Evolutionary conservation across 2,797 vertebrate species (phyloP).

Genomic region (Poecilia velifera): DNA sequence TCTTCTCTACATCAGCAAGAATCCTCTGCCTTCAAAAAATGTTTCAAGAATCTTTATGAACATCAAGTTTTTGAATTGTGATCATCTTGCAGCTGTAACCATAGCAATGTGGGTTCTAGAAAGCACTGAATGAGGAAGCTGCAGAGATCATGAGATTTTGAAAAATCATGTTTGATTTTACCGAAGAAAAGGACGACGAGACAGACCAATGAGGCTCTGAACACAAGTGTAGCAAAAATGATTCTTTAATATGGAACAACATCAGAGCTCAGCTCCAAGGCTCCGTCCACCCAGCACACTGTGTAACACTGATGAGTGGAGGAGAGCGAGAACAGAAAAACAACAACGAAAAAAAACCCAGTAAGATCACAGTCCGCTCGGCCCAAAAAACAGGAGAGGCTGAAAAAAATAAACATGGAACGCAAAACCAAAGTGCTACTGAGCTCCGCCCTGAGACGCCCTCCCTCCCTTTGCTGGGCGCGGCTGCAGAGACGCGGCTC

Average conservation of each 20-base stretch:
- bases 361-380: slow-evolving; percentile 86
- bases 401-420: slow-evolving; percentile 79
- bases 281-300: slow-evolving; percentile 81
- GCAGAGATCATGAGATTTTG: neutral
- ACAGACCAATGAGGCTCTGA: slow-evolving; percentile 40
- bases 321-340: slow-evolving; percentile 64
- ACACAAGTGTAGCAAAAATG: slow-evolving; percentile 78
- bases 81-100: neutral
- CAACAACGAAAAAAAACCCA: slow-evolving; percentile 62
- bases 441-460: slow-evolving; percentile 67
- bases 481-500: slow-evolving; percentile 44
- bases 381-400: slow-evolving; percentile 87
- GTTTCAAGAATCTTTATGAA: neutral
- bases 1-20: neutral
- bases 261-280: slow-evolving; percentile 86
- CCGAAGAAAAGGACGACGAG: neutral
- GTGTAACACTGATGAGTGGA: slow-evolving; percentile 81
- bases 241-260: slow-evolving; percentile 87
- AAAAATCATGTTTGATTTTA: neutral
- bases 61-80: neutral
- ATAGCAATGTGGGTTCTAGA: neutral
- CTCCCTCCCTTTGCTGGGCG: slow-evolving; percentile 49
- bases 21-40: neutral
- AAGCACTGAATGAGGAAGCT: neutral
- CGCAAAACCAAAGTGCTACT: slow-evolving; percentile 78